phyloP scores from a whole-genome alignment of 2,797 vertebrate species.

The Sardinella longiceps region DNA sequence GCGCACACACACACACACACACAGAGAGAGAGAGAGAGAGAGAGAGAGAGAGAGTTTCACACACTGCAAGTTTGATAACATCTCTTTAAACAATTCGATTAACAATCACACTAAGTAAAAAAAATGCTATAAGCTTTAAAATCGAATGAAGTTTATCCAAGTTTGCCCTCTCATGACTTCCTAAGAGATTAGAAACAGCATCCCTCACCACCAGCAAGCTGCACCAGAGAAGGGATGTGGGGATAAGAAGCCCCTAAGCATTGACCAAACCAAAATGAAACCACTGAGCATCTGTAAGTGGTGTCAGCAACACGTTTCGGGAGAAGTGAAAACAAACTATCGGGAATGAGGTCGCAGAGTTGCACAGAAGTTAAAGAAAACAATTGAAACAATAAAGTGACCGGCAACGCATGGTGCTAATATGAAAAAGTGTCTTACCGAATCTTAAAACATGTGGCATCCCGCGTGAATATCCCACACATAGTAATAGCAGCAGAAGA shows the following conservation, averaged over 20 bases:
- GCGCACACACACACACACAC: neutral
- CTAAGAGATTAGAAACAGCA: neutral
- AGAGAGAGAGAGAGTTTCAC: too few species aligned
- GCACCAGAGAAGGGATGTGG: neutral
- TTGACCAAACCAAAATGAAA: neutral
- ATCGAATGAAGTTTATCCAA: neutral
- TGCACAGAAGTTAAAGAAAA: neutral
- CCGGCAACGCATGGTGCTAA: neutral
- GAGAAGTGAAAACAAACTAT: conserved; percentile 43
- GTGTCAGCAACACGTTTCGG: conserved; percentile 53
- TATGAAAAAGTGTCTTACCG: conserved; percentile 81
- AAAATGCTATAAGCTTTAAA: too few species aligned
- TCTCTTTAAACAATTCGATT: neutral
- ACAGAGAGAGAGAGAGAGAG: neutral
- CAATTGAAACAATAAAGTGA: neutral
- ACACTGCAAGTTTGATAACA: neutral
- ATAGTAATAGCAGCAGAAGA: conserved; percentile 86
- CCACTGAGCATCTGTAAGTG: neutral
- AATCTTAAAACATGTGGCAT: conserved; percentile 98
- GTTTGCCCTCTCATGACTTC: neutral
- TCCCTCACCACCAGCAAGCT: neutral
- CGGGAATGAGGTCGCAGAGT: neutral
- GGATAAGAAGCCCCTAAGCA: neutral
- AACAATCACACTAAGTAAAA: too few species aligned
- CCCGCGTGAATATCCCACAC: conserved; percentile 92